Base-by-base conservation (phyloP, 2,888 invertebrate genomes). In the Diadegma fenestrale region DNA sequence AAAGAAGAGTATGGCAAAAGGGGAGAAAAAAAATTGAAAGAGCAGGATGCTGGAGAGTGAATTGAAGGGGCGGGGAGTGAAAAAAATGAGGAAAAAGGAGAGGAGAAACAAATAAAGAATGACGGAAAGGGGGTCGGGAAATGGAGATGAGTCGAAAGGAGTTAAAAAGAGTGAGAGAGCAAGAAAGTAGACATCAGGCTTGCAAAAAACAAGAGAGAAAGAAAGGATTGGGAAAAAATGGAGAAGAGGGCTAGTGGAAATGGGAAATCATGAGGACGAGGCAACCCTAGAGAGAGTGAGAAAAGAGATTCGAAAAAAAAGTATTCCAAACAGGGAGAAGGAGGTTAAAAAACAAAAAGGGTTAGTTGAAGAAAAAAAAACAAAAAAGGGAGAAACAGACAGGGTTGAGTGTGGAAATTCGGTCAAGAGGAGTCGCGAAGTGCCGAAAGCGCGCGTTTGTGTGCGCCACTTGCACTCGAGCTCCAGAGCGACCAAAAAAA, bases 391-490 rank as follows among this genome's bases (percentile, higher is more conserved):
- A 66, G 8, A 51, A 19, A 33, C 19, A 19, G 51, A 17, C 14
- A 37, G 19, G 33, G 30, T 41, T 30, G 33, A 48, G 5, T n/a
- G 51, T 37, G 71, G 51, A 51, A 71, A 71, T 54, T 71, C 71
- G 71, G 71, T 71, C 71, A 71, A 54, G 51, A 43, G 19, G 63
- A 48, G 45, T 33, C 45, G 19, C 17, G 43, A 45, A 51, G 51
- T 51, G 51, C 51, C 37, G 22, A 37, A 76, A 45, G 48, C 64
- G 64, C 41, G 51, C 66, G 22, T 76, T 76, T 71, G 30, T 51
- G 51, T 71, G 71, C 69, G 33, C n/a, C 51, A 71, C 71, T 54
- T 12, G 37, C 37, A 2, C 69, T 51, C 33, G 10, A 33, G 10
- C 51, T 33, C 22, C 14, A 33, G 19, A 71, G 51, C 37, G 22